A percentile compares a stretch with the other conserved stretches of the same genome.
These are phyloP conservation scores for Antechinus stuartii DNA, from an alignment of 2,113 vertebrate genomes.

Conservation along the genomic window DNA sequence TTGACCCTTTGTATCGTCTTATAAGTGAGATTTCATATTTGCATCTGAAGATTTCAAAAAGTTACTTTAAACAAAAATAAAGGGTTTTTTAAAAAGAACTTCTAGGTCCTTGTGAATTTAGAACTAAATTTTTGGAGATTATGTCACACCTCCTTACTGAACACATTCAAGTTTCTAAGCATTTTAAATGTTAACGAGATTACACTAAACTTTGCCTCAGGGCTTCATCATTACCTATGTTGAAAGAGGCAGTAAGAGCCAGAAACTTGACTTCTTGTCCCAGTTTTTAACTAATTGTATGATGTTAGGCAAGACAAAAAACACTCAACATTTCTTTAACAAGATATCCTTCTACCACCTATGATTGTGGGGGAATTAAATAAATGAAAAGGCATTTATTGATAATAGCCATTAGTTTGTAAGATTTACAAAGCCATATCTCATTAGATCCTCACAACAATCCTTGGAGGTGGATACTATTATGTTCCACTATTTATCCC, in stretches of 20 bases:
- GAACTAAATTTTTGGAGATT: constrained; percentile 10
- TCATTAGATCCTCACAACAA: neutral
- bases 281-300: neutral
- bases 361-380: neutral
- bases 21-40: constrained; percentile 66
- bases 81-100: constrained; percentile 63
- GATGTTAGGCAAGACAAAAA: too few species aligned
- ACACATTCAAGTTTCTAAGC: neutral
- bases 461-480: too few species aligned
- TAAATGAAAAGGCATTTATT: neutral
- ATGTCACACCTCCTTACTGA: neutral
- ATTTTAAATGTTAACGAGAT: neutral
- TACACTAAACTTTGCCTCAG: neutral
- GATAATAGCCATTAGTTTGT: too few species aligned
- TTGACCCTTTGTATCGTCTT: constrained; percentile 49
- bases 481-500: neutral
- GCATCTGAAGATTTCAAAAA: constrained; percentile 74
- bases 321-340: neutral
- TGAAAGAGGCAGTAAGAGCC: neutral
- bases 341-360: neutral
- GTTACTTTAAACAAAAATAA: constrained; percentile 79
- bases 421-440: too few species aligned
- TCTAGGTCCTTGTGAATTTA: constrained; percentile 7
- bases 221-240: neutral
- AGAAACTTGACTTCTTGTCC: neutral